Conservation (phyloP, 53 echinoderm and acorn worm genomes). For the Astropecten irregularis region DNA sequence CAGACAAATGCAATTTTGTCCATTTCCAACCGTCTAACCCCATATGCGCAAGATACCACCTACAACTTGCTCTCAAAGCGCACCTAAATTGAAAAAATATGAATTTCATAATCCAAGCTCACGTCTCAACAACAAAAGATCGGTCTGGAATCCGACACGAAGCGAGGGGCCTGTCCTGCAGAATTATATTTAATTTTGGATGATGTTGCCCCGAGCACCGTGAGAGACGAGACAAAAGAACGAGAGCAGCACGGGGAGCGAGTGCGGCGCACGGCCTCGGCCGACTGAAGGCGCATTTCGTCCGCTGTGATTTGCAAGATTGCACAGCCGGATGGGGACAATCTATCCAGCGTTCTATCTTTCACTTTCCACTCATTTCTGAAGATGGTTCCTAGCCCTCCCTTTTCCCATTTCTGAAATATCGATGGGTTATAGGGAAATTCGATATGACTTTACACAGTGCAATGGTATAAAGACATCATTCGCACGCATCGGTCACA, state of each 20-base stretch:
- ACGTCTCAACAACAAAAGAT: conserved; percentile 29
- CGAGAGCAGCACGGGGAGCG: background rate
- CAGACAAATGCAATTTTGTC: too few species aligned
- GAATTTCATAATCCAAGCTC: background rate
- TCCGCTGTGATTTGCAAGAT: conserved; percentile 45
- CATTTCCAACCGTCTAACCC: too few species aligned
- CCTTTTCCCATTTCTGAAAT: background rate
- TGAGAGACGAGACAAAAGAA: conserved; percentile 38
- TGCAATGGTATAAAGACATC: background rate
- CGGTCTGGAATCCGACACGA: conserved; percentile 26
- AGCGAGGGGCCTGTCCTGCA: conserved; percentile 3
- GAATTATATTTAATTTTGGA: conserved; percentile 52
- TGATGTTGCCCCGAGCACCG: conserved; percentile 31
- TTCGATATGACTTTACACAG: conserved; percentile 3
- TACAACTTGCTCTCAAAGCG: too few species aligned
- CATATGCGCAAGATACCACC: too few species aligned
- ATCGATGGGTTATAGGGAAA: conserved; percentile 24
- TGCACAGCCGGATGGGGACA: conserved; percentile 21
- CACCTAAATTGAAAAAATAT: too few species aligned
- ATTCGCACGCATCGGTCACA: background rate
- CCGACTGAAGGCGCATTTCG: conserved; percentile 18
- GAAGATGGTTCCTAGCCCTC: too few species aligned
- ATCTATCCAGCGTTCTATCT: background rate
- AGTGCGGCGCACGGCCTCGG: conserved; percentile 11
- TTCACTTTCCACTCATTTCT: too few species aligned